Evolutionary conservation across 2,113 vertebrate species (phyloP), one percentile per base, ranked within the genome.

Genomic region (Catharus minimus): DNA sequence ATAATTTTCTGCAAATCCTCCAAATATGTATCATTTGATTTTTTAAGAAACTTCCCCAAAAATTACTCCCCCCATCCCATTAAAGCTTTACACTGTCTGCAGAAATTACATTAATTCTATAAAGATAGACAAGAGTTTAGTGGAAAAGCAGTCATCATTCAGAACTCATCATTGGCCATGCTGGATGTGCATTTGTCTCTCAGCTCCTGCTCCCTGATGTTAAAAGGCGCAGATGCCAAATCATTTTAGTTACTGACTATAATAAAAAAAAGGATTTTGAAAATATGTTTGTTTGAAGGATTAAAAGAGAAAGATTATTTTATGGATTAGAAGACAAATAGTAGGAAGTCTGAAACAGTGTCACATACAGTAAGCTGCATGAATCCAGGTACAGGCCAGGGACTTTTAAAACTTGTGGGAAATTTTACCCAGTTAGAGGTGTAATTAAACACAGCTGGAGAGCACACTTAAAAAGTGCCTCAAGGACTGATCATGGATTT

Each of bases 311-410:
- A 92, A 73, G 15, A 58, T 17, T 27, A 26, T 64, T 53, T 84
- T 64, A 86, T 62, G 27, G 33, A 69, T 78, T 39, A 78, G 36
- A 84, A 66, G 36, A 78, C 23, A 67, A 91, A 75, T 10, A 64
- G 21, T 6, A 60, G 22, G 24, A 74, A 78, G 24, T 26, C 24
- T 65, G 74, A 82, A 92, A 47, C 7, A 58, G 24, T 5, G 15
- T 56, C 36, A 56, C 24, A n/a, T 53, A 20, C 32, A 32, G 74
- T n/a, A 50, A 33, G 11, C 22, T 80, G 41, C 19, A 19, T 11
- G 15, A 71, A n/a, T 14, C 23, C 61, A 78, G 38, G 39, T 53
- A 58, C 0, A 0, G 15, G 27, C 20, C 49, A 62, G 16, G 9
- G 28, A 60, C 55, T 73, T 88, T 19, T 41, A 60, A 82, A 90